phyloP scores from a whole-genome alignment of 2,888 invertebrate genomes.

The Torymus auratus region DNA sequence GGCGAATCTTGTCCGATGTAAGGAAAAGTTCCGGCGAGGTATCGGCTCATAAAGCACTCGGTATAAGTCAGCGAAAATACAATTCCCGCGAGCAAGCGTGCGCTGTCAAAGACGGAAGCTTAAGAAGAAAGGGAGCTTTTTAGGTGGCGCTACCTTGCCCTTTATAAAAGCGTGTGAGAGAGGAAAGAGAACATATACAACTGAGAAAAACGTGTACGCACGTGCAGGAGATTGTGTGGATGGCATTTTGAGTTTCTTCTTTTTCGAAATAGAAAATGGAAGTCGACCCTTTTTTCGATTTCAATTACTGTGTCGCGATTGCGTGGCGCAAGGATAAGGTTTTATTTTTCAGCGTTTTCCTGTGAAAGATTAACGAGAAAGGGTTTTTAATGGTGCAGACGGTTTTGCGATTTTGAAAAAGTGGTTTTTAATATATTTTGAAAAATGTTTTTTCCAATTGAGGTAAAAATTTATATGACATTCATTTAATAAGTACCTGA shows the following conservation, averaged over 20 bases:
- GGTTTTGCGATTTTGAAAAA: too few species aligned
- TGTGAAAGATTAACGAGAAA: too few species aligned
- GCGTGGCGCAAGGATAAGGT: not conserved
- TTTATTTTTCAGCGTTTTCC: too few species aligned
- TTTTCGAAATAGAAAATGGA: slow-evolving; percentile 30
- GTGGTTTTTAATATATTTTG: too few species aligned
- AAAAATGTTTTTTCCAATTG: too few species aligned
- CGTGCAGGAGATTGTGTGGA: not conserved
- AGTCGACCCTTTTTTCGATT: slow-evolving; percentile 7
- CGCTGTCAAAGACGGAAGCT: slow-evolving; percentile 31
- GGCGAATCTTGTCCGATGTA: slow-evolving; percentile 47
- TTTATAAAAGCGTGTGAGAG: not conserved
- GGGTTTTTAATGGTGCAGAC: too few species aligned
- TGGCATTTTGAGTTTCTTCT: not conserved
- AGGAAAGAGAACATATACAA: too few species aligned
- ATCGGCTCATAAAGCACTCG: slow-evolving; percentile 56
- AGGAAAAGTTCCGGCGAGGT: slow-evolving; percentile 54
- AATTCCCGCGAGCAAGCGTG: slow-evolving; percentile 2
- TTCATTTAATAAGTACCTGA: too few species aligned
- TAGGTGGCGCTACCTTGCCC: not conserved
- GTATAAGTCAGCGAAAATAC: slow-evolving; percentile 52
- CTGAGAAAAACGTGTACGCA: not conserved
- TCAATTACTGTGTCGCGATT: not conserved
- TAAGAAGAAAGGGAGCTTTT: slow-evolving; percentile 36
- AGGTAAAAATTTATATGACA: too few species aligned